phyloP scores from a whole-genome alignment of 1,140 invertebrate species.

The Tenebrio molitor region DNA sequence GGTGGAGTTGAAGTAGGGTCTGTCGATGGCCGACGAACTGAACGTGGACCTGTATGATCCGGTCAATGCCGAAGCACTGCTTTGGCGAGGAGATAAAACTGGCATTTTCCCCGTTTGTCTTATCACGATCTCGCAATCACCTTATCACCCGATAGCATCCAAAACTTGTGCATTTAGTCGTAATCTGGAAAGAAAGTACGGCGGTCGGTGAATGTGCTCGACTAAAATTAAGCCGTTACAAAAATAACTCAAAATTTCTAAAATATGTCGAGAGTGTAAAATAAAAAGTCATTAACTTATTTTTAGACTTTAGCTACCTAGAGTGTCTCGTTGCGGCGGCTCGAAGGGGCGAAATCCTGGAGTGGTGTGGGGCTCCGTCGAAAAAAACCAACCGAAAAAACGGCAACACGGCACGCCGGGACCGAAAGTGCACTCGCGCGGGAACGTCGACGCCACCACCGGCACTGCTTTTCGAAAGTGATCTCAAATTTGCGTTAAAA shows the following conservation, averaged over 20 bases:
- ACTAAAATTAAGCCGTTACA: not conserved
- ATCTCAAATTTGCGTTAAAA: constrained; percentile 11
- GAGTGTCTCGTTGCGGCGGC: not conserved
- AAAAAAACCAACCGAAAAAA: not conserved
- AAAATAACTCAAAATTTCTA: constrained; percentile 43
- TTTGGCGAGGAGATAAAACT: constrained; percentile 71
- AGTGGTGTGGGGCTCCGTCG: not conserved
- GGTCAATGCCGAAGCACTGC: constrained; percentile 62
- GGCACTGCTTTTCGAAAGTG: not conserved
- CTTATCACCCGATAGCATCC: not conserved
- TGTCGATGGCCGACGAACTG: constrained; percentile 68
- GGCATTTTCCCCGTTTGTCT: constrained; percentile 67
- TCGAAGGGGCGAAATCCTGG: constrained; percentile 20
- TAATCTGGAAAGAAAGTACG: not conserved
- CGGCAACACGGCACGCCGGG: not conserved
- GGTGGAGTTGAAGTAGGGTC: constrained; percentile 68
- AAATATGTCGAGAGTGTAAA: constrained; percentile 22
- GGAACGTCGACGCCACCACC: not conserved
- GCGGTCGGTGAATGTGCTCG: constrained; percentile 20
- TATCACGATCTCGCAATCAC: constrained; percentile 19
- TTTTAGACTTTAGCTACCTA: constrained; percentile 39
- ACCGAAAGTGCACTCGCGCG: constrained; percentile 4
- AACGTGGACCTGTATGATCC: constrained; percentile 70
- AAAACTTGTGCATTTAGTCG: not conserved
- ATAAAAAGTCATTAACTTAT: constrained; percentile 40